phyloP scores from a whole-genome alignment of 2,113 vertebrate genomes.

The Procavia capensis region DNA sequence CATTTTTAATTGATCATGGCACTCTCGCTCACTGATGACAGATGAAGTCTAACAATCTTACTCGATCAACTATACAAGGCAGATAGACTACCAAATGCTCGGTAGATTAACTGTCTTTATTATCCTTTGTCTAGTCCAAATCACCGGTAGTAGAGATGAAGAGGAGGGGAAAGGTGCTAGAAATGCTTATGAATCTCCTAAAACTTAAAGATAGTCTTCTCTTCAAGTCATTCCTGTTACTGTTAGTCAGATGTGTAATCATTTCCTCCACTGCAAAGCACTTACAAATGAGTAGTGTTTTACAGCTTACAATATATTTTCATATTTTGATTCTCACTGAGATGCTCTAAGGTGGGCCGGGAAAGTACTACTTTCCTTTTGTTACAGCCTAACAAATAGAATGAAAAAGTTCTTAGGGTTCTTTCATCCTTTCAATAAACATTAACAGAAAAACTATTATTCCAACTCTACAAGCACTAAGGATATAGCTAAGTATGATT shows the following conservation, averaged over 20 bases:
- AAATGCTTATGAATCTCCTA: background rate
- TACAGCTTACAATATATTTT: background rate
- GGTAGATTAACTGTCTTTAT: background rate
- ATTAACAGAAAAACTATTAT: background rate
- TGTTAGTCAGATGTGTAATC: background rate
- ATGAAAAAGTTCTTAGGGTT: background rate
- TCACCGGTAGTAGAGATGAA: background rate
- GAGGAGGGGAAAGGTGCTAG: background rate
- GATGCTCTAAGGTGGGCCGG: background rate
- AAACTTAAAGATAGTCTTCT: background rate
- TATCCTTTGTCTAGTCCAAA: background rate
- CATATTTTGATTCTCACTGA: conserved; percentile 1
- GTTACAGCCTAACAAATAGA: background rate
- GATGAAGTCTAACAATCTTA: background rate
- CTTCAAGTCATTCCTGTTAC: background rate
- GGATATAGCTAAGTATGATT: background rate
- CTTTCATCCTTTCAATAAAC: background rate
- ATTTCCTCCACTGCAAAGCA: background rate
- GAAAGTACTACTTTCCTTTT: background rate
- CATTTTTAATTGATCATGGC: conserved; percentile 3
- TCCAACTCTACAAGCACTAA: background rate
- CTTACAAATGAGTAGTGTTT: background rate
- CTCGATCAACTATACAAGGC: background rate
- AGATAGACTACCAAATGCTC: background rate
- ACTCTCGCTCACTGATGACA: background rate